A percentile compares a stretch with the other conserved stretches of the same genome.
These are phyloP conservation scores for Rosalia funebris DNA, from an alignment of 2,888 invertebrate genomes.

Conservation along the genomic window DNA sequence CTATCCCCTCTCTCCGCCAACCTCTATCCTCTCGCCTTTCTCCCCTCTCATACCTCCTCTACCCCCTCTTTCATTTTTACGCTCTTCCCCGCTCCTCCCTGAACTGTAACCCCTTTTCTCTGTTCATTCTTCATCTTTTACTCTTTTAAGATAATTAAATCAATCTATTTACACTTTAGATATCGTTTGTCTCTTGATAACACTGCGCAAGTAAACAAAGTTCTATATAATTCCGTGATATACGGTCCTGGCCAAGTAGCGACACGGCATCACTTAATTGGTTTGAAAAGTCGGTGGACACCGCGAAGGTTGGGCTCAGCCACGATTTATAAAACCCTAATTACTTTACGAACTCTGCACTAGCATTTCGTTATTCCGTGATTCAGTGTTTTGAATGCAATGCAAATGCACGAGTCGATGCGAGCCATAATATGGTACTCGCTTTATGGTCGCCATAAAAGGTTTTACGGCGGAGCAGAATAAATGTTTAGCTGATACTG, in stretches of 20 bases:
- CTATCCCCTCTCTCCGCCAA: no score
- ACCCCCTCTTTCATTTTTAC: no score
- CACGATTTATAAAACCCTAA: slow-evolving; percentile 23
- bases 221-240: no score
- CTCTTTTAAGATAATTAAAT: no score
- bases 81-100: no score
- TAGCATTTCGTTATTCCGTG: slow-evolving; percentile 23
- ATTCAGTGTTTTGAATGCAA: slow-evolving; percentile 9
- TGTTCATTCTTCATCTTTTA: no score
- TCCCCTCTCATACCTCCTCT: no score
- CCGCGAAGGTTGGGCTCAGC: slow-evolving; percentile 14
- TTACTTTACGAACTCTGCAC: slow-evolving; percentile 15
- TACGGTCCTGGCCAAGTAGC: slow-evolving; percentile 13
- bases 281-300: slow-evolving; percentile 38
- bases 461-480: slow-evolving; percentile 12
- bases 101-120: no score
- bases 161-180: no score
- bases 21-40: no score
- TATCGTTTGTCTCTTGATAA: no score
- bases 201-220: no score
- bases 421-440: slow-evolving; percentile 8
- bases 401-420: slow-evolving; percentile 7
- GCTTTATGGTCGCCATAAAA: slow-evolving; percentile 18
- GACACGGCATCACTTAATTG: slow-evolving; percentile 15
- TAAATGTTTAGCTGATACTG: slow-evolving; percentile 15